Evolutionary conservation across 2,113 vertebrate genomes (phyloP), one percentile per base, ranked within the genome.

Genomic region (Crotophaga sulcirostris): DNA sequence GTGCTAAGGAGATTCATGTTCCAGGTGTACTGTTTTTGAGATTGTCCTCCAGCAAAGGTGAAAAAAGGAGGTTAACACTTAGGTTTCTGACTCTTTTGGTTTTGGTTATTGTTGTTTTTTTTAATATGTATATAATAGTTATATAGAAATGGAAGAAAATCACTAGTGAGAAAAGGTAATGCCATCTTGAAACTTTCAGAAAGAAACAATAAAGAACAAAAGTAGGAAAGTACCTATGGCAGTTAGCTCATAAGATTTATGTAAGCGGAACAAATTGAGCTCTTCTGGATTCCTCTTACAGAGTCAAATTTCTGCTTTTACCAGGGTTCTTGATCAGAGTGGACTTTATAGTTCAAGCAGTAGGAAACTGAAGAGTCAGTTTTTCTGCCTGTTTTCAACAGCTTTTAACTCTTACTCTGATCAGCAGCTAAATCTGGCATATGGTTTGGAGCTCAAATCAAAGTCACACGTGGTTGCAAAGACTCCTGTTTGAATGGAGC

Each of bases 341-440:
- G 85, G 59, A 68, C 24, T 67, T 76, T 70, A 58, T 16, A 67
- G 58, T 33, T 77, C n/a, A 90, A 80, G 44, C 42, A 86, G 34
- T 63, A 88, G 60, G 72, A 91, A 84, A 84, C 31, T 47, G 63
- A 88, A 85, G 23, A 87, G 34, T 62, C 42, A 31, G 28, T 73
- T 51, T 83, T 93, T 89, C 63, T 95, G 63, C 78, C 33, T 72
- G 4, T 91, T 96, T 94, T 87, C 91, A 94, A 45, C 84, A 82
- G 58, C 58, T 96, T 63, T 89, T 89, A 72, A 72, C 77, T 87
- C 44, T 55, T 80, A 11, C 52, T 83, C 31, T 91, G 67, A 54
- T 81, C 74, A 94, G 60, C 45, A 89, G 13, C 44, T 84, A 28
- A 75, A 52, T 76, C 54, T 87, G 69, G 58, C 87, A 54, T 75